Evolutionary conservation across 2,113 vertebrate species (phyloP).

Genomic region (Zapornia atra): DNA sequence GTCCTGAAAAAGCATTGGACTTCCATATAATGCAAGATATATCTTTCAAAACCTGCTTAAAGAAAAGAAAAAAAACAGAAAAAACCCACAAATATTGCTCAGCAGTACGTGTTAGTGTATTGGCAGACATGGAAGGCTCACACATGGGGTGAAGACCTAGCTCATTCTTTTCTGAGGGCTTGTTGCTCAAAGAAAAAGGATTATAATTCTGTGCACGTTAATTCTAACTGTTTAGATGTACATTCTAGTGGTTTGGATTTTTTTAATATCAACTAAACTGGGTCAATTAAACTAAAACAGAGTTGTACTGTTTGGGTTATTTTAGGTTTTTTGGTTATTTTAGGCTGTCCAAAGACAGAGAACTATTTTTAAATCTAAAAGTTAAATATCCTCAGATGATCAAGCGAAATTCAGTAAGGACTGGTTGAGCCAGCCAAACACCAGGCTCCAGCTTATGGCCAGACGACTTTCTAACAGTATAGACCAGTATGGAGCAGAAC

Average conservation of each 20-base stretch:
- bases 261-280: accelerated
- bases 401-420: not conserved
- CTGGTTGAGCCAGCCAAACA: not conserved
- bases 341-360: not conserved
- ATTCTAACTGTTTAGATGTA: not conserved
- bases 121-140: not conserved
- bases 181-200: not conserved
- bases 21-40: not conserved
- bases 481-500: not conserved
- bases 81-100: not conserved
- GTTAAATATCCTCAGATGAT: not conserved
- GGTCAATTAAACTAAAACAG: not conserved
- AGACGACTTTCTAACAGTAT: not conserved
- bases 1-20: not conserved
- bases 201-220: not conserved
- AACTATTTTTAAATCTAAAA: not conserved
- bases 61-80: too few relatives aligned
- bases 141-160: accelerated
- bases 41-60: not conserved
- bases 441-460: not conserved
- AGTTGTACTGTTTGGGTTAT: not conserved
- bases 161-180: not conserved
- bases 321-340: too few relatives aligned
- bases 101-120: accelerated
- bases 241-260: not conserved